Conservation (phyloP, 1,140 invertebrate genomes). For the Drosophila santomea region DNA sequence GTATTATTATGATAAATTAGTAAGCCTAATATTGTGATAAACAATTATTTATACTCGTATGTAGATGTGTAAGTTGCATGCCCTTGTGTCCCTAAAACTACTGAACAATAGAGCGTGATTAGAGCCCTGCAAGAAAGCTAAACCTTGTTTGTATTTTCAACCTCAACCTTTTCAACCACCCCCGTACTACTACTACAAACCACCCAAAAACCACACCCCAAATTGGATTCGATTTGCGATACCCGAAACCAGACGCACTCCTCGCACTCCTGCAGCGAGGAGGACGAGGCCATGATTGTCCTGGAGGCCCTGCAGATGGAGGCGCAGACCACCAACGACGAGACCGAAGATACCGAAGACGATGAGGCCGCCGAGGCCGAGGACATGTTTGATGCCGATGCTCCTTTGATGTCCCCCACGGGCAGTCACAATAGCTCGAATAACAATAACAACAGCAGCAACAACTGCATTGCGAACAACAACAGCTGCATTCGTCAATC, state of each 20-base stretch:
- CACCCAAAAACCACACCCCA: conserved; percentile 11
- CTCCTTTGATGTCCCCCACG: conserved; percentile 75
- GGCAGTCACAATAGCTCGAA: conserved; percentile 66
- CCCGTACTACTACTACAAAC: conserved; percentile 4
- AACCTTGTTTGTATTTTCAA: conserved; percentile 66
- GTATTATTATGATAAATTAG: conserved; percentile 46
- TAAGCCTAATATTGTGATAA: conserved; percentile 56
- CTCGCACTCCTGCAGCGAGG: conserved; percentile 77
- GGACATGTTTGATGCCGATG: conserved; percentile 73
- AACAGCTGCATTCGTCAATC: conserved; percentile 32
- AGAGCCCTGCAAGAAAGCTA: conserved; percentile 65
- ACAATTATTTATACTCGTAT: conserved; percentile 8
- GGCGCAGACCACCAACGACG: conserved; percentile 68
- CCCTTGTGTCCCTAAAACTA: conserved; percentile 49
- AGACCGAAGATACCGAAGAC: conserved; percentile 58
- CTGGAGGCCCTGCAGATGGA: conserved; percentile 58
- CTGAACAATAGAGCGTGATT: conserved; percentile 39
- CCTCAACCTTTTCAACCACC: conserved; percentile 9
- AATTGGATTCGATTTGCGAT: conserved; percentile 22
- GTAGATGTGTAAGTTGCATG: conserved; percentile 61
- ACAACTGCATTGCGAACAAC: conserved; percentile 38
- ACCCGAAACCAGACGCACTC: conserved; percentile 57
- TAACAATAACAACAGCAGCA: conserved; percentile 37
- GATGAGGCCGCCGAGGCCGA: conserved; percentile 69
- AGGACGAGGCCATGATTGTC: conserved; percentile 73